Evolutionary conservation across 2,797 vertebrate species (phyloP), one percentile per base, ranked within the genome.

Genomic region (Enteromius trimaculatus): DNA sequence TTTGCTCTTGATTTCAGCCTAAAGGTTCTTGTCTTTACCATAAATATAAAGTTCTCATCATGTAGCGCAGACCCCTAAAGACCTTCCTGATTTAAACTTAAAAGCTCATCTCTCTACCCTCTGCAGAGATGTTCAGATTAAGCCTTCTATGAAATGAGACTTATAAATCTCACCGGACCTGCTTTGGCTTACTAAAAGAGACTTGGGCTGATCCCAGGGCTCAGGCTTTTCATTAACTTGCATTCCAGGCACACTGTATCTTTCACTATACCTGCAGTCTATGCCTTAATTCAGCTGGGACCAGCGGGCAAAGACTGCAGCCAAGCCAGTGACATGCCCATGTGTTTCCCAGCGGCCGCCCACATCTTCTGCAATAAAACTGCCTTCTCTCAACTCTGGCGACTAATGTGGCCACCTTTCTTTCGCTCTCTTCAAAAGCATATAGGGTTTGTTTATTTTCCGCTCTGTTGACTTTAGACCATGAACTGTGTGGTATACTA

Each of bases 141-240:
- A 90, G 88, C 92, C 92, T 92, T 92, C 86, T 66, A 53, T 70
- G 82, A 84, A 92, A 91, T 92, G 90, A 70, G 90, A 89, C 92
- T 91, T 83, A 93, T 93, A 92, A 91, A 93, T 94, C 93, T 92
- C 84, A 85, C 85, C 74, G 62, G 75, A 84, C 83, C 83, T 64
- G 85, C 72, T 81, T 64, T 85, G 88, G 90, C 78, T 89, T 85
- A 83, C 88, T 86, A 88, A 88, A 82, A 87, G 60, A 84, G 83
- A 86, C 84, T 81, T 84, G 37, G 65, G 42, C 65, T 85, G 81
- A 80, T 65, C 26, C 81, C 74, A 85, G 82, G 77, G 83, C 71
- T 84, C 78, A 66, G 17, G 72, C 39, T 77, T 90, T 90, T 90
- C 68, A 91, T 92, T 89, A 89, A 89, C 79, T 85, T 8, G 14